Evolutionary conservation across 2,888 invertebrate genomes (phyloP).

Genomic region (Tryphoninae sp.): DNA sequence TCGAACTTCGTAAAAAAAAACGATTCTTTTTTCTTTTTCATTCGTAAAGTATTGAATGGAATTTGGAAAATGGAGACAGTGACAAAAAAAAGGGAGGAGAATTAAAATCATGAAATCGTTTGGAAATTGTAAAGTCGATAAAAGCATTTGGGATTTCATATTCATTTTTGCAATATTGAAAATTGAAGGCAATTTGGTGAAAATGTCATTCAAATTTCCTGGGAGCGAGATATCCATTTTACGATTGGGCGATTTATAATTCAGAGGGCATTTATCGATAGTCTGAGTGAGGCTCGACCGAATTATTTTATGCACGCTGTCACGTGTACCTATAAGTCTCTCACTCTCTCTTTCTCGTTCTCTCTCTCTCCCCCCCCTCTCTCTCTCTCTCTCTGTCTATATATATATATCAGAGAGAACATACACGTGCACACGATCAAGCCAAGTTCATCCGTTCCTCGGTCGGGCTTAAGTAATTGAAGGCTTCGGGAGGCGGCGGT

Average conservation of each 20-base stretch:
- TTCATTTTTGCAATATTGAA: no score
- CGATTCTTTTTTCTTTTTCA: no score
- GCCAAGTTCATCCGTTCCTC: constrained; percentile 57
- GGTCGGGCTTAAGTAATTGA: constrained; percentile 71
- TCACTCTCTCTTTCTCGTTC: no score
- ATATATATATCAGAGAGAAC: constrained; percentile 19
- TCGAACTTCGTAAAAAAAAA: neutral
- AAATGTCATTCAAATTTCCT: neutral
- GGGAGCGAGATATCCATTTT: neutral
- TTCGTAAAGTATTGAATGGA: no score
- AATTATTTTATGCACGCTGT: constrained; percentile 33
- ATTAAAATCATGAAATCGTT: no score
- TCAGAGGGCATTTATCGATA: constrained; percentile 10
- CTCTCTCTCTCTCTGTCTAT: neutral
- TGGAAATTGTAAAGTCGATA: no score
- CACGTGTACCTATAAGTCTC: neutral
- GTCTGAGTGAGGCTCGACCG: constrained; percentile 1
- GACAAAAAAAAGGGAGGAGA: neutral
- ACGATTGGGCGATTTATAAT: constrained; percentile 30
- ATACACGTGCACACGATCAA: constrained; percentile 40
- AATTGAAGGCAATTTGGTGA: neutral
- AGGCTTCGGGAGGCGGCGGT: constrained; percentile 67
- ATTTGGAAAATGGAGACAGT: neutral
- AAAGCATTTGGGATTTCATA: no score
- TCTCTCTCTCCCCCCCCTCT: no score